Evolutionary conservation across 2,797 vertebrate genomes (phyloP), one percentile per base, ranked within the genome.

Genomic region (Natrix natrix): DNA sequence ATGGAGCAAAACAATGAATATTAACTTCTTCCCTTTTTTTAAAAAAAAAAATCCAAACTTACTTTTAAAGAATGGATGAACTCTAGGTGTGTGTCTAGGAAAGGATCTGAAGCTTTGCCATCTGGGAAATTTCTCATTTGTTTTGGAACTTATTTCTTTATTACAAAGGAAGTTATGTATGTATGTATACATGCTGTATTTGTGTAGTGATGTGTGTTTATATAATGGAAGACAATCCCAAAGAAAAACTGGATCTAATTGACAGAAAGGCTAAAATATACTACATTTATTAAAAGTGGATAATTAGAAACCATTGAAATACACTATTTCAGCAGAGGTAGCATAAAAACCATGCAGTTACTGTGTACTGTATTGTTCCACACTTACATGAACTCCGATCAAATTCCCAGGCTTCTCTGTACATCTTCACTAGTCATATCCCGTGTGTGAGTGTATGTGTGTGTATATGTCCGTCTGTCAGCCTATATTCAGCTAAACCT

Each of bases 291-390:
- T 32, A 94, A 94, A 83, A 95, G 93, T 61, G 63, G 96, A 95
- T 95, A 96, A 93, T n/a, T 69, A 69, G 95, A 97, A 97, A 95
- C 86, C 56, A 92, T 96, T 63, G 92, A 37, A 86, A 55, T 93
- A 93, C 66, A 90, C 52, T 12, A 93, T 95, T 95, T 94, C 95
- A 94, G 0, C 91, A 94, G 95, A 94, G 94, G 86, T 86, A 20
- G 78, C 92, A 74, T 83, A 91, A 92, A 97, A 96, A 96, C 93
- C 88, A 0, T 92, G 90, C 56, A 60, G 0, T 0, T 89, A 5
- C 28, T 69, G 28, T 16, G 59, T 56, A 54, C 0, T 7, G 26
- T 52, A 86, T 93, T 87, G 88, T 28, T 37, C 89, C 92, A 94
- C 90, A 88, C 88, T 87, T 89, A 96, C 93, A 86, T 16, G 87